phyloP scores from a whole-genome alignment of 2,113 vertebrate species.

The Takifugu flavidus region DNA sequence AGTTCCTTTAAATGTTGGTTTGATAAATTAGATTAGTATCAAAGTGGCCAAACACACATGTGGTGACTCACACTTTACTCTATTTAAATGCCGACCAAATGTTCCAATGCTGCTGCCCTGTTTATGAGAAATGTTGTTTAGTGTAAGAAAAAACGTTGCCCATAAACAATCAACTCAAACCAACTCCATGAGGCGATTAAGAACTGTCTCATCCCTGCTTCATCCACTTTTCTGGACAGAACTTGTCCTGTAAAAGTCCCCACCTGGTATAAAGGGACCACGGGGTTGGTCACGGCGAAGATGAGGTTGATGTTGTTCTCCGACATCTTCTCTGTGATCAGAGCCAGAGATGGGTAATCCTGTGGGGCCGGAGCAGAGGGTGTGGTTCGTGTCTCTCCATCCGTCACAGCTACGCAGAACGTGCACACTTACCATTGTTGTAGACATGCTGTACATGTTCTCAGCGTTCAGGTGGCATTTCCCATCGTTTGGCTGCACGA shows the following conservation, averaged over 20 bases:
- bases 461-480: constrained; percentile 83
- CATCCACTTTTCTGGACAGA: neutral
- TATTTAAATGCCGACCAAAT: neutral
- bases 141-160: too few species aligned
- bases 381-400: neutral
- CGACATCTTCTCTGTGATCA: constrained; percentile 96
- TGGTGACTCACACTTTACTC: neutral
- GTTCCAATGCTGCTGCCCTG: neutral
- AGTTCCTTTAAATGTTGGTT: neutral
- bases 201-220: neutral
- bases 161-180: too few species aligned
- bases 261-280: constrained; percentile 89
- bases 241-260: constrained; percentile 16
- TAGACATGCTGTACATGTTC: constrained; percentile 88
- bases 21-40: neutral
- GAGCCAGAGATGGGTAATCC: constrained; percentile 95
- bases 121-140: neutral
- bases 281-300: constrained; percentile 87
- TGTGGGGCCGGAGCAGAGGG: constrained; percentile 33
- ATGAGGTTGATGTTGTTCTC: constrained; percentile 98
- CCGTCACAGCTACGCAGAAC: neutral
- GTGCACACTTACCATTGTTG: constrained; percentile 81
- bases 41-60: neutral
- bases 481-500: constrained; percentile 91
- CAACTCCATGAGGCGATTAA: constrained; percentile 11